phyloP scores from a whole-genome alignment of 2,113 vertebrate species.

The Mustelus asterias region DNA sequence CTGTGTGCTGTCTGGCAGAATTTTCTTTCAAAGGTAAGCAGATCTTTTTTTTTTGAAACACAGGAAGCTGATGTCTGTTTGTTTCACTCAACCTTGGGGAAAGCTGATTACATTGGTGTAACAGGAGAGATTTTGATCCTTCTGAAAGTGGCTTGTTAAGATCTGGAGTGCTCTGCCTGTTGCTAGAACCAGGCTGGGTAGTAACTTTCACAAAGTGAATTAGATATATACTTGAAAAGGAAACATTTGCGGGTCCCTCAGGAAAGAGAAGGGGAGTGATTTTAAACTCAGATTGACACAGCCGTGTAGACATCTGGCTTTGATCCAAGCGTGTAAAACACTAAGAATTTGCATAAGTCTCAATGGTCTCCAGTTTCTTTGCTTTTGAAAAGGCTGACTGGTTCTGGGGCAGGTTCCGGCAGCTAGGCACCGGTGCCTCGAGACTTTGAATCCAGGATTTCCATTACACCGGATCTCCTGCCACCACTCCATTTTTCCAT shows the following conservation, averaged over 20 bases:
- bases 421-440: too few species aligned
- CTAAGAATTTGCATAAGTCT: background rate
- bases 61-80: background rate
- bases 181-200: background rate
- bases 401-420: background rate
- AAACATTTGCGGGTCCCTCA: background rate
- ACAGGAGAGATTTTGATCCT: background rate
- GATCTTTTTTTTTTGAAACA: background rate
- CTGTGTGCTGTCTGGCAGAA: background rate
- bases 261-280: background rate
- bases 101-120: background rate
- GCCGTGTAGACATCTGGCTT: background rate
- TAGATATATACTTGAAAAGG: background rate
- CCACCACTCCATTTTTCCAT: background rate
- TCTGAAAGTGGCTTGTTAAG: background rate
- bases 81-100: background rate
- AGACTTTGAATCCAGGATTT: background rate
- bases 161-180: too few species aligned
- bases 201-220: background rate
- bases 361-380: background rate
- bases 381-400: background rate
- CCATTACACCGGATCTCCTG: background rate
- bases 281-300: background rate
- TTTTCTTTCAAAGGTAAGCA: background rate
- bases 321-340: background rate